Percentiles rank a stretch among this genome's conserved stretches.
These are phyloP conservation scores for Lepidonotus clava DNA, from an alignment of 2,888 invertebrate species.

Conservation along the genomic window DNA sequence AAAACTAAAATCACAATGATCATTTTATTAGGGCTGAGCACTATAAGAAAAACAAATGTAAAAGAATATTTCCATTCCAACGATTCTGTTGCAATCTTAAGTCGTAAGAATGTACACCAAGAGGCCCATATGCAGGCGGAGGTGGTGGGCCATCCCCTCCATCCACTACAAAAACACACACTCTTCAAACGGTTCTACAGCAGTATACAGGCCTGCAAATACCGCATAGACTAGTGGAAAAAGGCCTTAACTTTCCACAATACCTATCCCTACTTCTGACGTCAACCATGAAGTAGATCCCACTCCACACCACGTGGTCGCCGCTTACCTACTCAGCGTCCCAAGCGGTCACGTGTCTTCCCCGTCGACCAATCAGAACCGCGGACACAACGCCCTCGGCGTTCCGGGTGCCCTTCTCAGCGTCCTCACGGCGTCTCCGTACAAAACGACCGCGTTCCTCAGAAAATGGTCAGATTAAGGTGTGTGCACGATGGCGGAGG, in stretches of 20 bases:
- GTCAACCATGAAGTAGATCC: not conserved
- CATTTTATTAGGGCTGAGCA: too few relatives aligned
- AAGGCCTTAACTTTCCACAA: not conserved
- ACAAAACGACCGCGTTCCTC: not conserved
- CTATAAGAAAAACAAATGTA: too few relatives aligned
- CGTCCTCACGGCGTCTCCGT: not conserved
- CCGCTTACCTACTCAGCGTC: too few relatives aligned
- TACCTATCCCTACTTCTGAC: not conserved
- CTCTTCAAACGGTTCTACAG: too few relatives aligned
- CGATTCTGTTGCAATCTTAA: too few relatives aligned
- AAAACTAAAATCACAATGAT: too few relatives aligned
- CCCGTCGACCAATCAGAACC: not conserved
- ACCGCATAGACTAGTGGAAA: not conserved
- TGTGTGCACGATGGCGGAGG: not conserved
- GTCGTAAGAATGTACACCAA: too few relatives aligned
- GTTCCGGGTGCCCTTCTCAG: not conserved
- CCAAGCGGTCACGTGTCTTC: not conserved
- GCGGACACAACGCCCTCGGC: not conserved
- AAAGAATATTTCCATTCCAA: too few relatives aligned
- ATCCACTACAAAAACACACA: too few relatives aligned
- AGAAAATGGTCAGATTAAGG: not conserved
- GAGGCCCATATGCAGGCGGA: too few relatives aligned
- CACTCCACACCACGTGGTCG: not conserved
- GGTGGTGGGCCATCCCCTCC: too few relatives aligned
- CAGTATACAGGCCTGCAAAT: too few relatives aligned